Percentiles rank a stretch among this genome's conserved stretches.
Conservation (phyloP, 2,113 vertebrate species). For the Rhea pennata region DNA sequence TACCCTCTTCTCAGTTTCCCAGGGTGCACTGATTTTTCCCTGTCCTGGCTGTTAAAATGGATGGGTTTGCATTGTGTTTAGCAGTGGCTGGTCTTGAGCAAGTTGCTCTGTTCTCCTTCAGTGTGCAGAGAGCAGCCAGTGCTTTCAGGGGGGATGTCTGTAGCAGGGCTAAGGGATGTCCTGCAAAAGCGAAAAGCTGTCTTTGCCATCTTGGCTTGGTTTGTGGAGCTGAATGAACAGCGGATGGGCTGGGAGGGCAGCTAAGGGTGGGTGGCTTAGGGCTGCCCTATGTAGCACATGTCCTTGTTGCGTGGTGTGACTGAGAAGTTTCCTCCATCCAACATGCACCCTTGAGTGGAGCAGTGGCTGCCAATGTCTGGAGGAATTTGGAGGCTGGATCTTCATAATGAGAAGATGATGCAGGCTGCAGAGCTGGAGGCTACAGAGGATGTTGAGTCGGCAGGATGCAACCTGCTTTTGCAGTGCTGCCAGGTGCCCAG, state of each 20-base stretch:
- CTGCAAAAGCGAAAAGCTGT: neutral
- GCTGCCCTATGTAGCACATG: neutral
- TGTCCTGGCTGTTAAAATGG: neutral
- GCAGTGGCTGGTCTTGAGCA: accelerated
- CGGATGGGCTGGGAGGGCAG: neutral
- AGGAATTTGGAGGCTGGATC: neutral
- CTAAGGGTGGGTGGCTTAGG: neutral
- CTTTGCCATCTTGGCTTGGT: neutral
- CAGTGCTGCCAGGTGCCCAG: neutral
- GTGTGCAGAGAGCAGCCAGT: accelerated
- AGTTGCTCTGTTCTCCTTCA: neutral
- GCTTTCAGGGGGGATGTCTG: neutral
- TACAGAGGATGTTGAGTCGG: neutral
- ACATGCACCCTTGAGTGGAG: accelerated
- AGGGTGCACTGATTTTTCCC: neutral
- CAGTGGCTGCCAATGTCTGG: neutral
- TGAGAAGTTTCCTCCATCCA: neutral
- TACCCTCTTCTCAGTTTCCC: neutral
- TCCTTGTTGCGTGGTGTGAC: accelerated
- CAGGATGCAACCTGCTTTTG: accelerated
- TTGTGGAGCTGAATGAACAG: neutral
- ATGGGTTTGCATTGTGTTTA: neutral
- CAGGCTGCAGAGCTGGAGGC: neutral
- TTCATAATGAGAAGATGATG: neutral
- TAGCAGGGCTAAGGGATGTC: accelerated